phyloP scores from a whole-genome alignment of 1,140 invertebrate species.

The Dinoponera quadriceps region DNA sequence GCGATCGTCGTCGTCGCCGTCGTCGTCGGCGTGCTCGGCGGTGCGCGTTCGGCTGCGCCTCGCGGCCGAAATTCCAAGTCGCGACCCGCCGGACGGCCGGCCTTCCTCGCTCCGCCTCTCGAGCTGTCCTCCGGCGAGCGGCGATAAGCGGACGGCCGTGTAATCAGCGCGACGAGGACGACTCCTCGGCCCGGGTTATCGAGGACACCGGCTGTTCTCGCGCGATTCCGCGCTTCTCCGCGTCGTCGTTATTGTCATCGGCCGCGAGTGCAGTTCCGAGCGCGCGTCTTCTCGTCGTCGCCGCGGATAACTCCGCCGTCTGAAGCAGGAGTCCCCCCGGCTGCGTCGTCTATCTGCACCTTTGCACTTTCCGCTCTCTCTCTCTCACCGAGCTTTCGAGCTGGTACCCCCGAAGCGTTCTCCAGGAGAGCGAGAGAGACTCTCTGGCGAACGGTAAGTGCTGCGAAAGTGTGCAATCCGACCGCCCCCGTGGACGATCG shows the following conservation, averaged over 20 bases:
- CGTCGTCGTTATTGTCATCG: too few relatives aligned
- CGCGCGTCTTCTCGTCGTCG: too few relatives aligned
- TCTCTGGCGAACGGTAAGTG: slow-evolving; percentile 34
- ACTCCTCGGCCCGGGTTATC: slow-evolving; percentile 19
- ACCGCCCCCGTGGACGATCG: neutral
- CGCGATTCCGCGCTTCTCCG: neutral
- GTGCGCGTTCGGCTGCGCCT: slow-evolving; percentile 20
- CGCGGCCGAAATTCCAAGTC: slow-evolving; percentile 16
- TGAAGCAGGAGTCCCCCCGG: too few relatives aligned
- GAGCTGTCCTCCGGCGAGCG: slow-evolving; percentile 10
- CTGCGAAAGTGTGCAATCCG: neutral
- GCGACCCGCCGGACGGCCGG: neutral
- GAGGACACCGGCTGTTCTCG: slow-evolving; percentile 36
- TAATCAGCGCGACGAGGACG: slow-evolving; percentile 20
- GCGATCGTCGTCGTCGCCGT: neutral
- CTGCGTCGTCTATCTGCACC: too few relatives aligned
- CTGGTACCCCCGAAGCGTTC: slow-evolving; percentile 7
- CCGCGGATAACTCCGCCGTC: too few relatives aligned
- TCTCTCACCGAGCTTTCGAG: too few relatives aligned
- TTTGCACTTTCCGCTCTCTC: too few relatives aligned
- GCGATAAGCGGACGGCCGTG: slow-evolving; percentile 37
- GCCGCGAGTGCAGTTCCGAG: too few relatives aligned
- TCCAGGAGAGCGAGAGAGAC: slow-evolving; percentile 25
- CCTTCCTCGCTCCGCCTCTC: slow-evolving; percentile 10
- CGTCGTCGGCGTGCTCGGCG: neutral